Evolutionary conservation across 2,888 invertebrate species (phyloP).

Genomic region (Petrolisthes manimaculis): DNA sequence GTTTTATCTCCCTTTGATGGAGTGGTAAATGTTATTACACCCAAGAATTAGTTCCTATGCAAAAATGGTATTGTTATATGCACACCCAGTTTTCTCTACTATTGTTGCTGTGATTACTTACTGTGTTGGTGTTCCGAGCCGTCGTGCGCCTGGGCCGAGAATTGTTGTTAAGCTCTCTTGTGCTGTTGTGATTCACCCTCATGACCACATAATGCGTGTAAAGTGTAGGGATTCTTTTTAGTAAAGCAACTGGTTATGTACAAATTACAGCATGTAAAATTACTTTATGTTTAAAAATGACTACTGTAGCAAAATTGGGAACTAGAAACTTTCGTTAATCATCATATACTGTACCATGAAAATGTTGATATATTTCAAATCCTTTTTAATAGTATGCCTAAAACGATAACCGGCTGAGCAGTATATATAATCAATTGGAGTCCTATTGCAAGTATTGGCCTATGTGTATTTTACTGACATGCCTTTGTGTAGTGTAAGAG

Average conservation of each 20-base stretch:
- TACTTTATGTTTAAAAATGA: constrained; percentile 9
- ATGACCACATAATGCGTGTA: constrained; percentile 19
- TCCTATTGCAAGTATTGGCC: constrained; percentile 15
- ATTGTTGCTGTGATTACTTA: constrained; percentile 43
- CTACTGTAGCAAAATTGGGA: constrained; percentile 22
- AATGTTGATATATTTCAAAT: constrained; percentile 3
- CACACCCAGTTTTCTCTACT: constrained; percentile 31
- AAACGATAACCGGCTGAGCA: neutral
- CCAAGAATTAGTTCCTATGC: constrained; percentile 50
- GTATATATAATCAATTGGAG: constrained; percentile 12
- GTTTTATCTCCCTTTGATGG: constrained; percentile 15
- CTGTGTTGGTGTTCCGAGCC: constrained; percentile 32
- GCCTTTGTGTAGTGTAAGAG: constrained; percentile 37
- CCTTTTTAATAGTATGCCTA: neutral
- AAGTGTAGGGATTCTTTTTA: constrained; percentile 29
- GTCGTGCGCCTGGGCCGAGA: constrained; percentile 24
- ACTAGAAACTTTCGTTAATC: neutral
- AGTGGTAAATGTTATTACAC: constrained; percentile 39
- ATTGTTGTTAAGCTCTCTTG: constrained; percentile 38
- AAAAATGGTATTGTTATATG: constrained; percentile 41
- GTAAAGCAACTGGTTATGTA: constrained; percentile 31
- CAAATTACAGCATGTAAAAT: constrained; percentile 27
- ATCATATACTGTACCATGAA: neutral
- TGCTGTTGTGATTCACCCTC: constrained; percentile 30
- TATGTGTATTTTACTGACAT: constrained; percentile 22